Base-by-base conservation (phyloP, 2,888 invertebrate genomes). In the Margaritifera margaritifera region DNA sequence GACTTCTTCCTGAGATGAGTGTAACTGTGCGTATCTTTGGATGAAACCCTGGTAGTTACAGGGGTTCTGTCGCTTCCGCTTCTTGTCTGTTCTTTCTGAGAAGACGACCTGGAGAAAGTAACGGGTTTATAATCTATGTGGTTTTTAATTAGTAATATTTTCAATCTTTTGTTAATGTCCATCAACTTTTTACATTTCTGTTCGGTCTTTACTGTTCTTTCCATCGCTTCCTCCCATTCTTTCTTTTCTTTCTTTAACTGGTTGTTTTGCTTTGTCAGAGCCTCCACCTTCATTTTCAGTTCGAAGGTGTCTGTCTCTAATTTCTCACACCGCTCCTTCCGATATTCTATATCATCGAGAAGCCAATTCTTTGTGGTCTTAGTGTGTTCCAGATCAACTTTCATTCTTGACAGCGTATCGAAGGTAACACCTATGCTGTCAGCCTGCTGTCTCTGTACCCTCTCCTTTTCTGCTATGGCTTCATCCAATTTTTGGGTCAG, bases 291-390 rank as follows among this genome's bases (percentile, higher is more conserved):
- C 77, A 77, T 77, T 54, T 77, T 77, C 57, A 77, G 62, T 67
- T 77, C 77, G 62, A 77, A 77, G 50, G 72, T 77, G 8, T 77
- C 77, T 50, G 77, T 65, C 51, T 77, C 77, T 71, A 77, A 71
- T 57, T 67, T 72, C 31, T 77, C 77, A 64, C 77, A 74, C 57
- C 71, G 72, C 6, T 71, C 64, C 55, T 77, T 77, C 52, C 77
- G 62, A 24, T 74, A 60, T n/a, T 77, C 74, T 51, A 77, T 72
- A 58, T 77, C 77, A n/a, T 77, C 77, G 31, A 74, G 51, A 4
- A 77, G 61, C 51, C 74, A 77, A 65, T 66, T 64, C 50, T 69
- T 56, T 0, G 77, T 77, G 0, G 77, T 77, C 56, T 67, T 68
- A 18, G 77, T 74, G 19, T 69, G 66, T 52, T 77, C 77, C 1